phyloP scores from a whole-genome alignment of 2,888 invertebrate genomes.

The Caenorhabditis sp. region DNA sequence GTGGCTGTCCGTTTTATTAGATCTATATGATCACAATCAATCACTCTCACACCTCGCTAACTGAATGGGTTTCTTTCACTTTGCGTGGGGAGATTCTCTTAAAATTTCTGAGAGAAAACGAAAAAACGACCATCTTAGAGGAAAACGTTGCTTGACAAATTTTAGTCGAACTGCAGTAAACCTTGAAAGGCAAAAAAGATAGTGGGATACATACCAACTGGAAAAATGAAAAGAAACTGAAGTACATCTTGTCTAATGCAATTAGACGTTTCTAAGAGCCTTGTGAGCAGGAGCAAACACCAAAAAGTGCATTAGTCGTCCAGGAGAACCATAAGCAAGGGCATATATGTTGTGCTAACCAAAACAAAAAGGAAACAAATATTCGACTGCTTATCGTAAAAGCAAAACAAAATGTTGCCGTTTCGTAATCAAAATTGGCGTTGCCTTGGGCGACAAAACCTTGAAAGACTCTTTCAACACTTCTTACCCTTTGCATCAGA shows the following conservation, averaged over 20 bases:
- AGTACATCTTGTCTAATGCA: conserved; percentile 39
- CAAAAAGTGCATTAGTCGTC: conserved; percentile 26
- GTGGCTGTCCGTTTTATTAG: conserved; percentile 48
- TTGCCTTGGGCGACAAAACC: conserved; percentile 21
- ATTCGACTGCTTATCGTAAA: neutral
- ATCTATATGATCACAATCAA: conserved; percentile 47
- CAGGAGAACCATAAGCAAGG: neutral
- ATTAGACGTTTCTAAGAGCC: conserved; percentile 49
- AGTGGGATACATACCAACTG: neutral
- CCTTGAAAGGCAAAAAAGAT: neutral
- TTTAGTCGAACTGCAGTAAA: neutral
- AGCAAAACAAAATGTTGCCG: neutral
- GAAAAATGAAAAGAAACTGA: conserved; percentile 5
- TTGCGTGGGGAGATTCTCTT: conserved; percentile 1
- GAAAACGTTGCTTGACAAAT: too few relatives aligned
- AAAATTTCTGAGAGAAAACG: conserved; percentile 13
- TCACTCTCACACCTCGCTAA: conserved; percentile 44
- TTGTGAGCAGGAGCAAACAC: conserved; percentile 14
- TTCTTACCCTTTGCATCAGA: conserved; percentile 21
- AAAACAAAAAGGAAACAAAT: neutral
- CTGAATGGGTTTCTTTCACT: conserved; percentile 26
- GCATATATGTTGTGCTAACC: neutral
- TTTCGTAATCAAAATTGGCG: conserved; percentile 36
- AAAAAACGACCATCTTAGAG: conserved; percentile 1
- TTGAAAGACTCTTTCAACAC: neutral